Evolutionary conservation across 2,797 vertebrate genomes (phyloP), one percentile per base, ranked within the genome.

Genomic region (Carcharodon carcharias): DNA sequence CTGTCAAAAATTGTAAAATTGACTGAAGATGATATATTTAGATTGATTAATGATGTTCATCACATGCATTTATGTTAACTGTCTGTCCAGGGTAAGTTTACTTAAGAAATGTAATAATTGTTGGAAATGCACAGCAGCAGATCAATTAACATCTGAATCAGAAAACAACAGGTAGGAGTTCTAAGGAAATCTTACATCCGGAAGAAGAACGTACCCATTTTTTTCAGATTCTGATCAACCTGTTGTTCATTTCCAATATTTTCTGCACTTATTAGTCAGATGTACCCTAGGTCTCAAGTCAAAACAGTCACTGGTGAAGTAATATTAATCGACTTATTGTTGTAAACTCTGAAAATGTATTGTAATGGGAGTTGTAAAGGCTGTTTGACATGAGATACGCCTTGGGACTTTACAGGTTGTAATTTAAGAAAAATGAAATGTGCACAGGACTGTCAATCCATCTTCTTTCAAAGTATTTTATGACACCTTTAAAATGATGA

Each of bases 401-500:
- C 40, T 85, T 50, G 26, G 82, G 8, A 21, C 18, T 40, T 67
- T n/a, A 61, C 16, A 40, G 61, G n/a, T 26, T 93, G n/a, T 93
- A 65, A 65, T 65, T 65, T 93, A 40, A 77, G n/a, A 65, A 4
- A 93, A 93, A 93, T 65, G 9, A 93, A 65, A 45, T 65, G 6
- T 65, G 31, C 31, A 16, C 31, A 6, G 61, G 91, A 23, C 61
- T 65, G n/a, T 21, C 91, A 93, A 2, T 92, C 89, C 40, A 18
- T 45, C 61, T 40, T 93, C 63, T 61, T 65, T 92, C 1, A 65
- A 92, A 92, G 5, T 40, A 18, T 40, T 65, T 92, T 23, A 92
- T 63, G 40, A 93, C 35, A 93, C 63, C 18, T 93, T 93, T 93
- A 93, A 93, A 67, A 65, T 93, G 61, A 93, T 91, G 18, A 65